Conservation (phyloP, 2,113 vertebrate species). For the Myotis lucifugus region DNA sequence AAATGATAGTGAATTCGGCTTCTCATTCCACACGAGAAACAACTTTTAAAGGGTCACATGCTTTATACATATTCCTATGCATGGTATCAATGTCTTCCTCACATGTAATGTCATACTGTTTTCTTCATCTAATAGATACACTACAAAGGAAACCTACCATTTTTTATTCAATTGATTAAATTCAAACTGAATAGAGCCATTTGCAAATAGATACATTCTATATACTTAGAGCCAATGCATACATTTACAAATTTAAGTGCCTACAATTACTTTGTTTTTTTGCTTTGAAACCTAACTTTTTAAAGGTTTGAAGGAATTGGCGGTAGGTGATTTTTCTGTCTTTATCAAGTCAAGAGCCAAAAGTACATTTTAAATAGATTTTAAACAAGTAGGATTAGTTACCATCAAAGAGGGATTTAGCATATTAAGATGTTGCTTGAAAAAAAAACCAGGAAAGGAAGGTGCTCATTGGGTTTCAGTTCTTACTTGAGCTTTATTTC, state of each 20-base stretch:
- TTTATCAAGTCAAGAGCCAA: background rate
- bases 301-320: background rate
- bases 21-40: background rate
- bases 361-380: background rate
- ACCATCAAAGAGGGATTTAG: background rate
- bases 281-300: background rate
- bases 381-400: background rate
- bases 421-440: background rate
- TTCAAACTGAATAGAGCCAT: background rate
- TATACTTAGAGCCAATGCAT: background rate
- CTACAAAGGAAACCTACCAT: background rate
- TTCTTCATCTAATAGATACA: background rate
- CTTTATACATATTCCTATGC: background rate
- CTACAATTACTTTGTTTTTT: background rate
- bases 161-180: background rate
- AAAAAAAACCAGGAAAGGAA: background rate
- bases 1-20: background rate
- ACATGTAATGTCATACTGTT: background rate
- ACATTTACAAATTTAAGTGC: slow-evolving; percentile 6
- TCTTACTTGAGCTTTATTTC: background rate
- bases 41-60: background rate
- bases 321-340: background rate
- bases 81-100: background rate
- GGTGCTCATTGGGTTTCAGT: background rate
- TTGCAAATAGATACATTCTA: background rate